Conservation (phyloP, 2,797 vertebrate species). For the Bradypodion ventrale region DNA sequence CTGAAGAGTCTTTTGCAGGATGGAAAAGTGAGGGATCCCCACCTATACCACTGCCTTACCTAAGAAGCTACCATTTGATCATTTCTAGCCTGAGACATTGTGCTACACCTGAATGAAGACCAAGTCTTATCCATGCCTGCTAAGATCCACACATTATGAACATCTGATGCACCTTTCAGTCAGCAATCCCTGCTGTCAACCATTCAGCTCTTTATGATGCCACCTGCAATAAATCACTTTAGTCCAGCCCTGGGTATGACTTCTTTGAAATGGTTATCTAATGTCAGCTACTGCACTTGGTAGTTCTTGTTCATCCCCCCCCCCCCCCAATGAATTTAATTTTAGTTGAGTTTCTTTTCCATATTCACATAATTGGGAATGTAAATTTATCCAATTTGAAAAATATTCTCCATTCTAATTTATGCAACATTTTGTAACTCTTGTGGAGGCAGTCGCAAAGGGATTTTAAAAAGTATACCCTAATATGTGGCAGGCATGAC, state of each 20-base stretch:
- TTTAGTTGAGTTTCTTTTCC: constrained; percentile 29
- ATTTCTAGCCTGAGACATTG: neutral
- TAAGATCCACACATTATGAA: no score
- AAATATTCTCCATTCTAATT: constrained; percentile 50
- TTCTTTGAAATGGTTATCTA: no score
- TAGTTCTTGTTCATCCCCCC: neutral
- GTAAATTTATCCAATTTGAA: constrained; percentile 57
- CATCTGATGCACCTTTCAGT: no score
- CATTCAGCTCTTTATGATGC: no score
- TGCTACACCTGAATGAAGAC: neutral
- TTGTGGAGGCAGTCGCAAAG: constrained; percentile 54
- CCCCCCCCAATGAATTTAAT: constrained; percentile 28
- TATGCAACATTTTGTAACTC: constrained; percentile 65
- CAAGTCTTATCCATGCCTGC: neutral
- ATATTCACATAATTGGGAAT: constrained; percentile 58
- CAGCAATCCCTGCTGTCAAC: no score
- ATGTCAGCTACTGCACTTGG: no score
- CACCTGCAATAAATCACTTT: no score
- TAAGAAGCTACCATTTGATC: neutral
- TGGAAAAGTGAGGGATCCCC: no score
- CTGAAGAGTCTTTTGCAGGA: no score
- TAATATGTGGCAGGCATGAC: no score
- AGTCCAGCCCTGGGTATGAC: no score
- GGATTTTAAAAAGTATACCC: constrained; percentile 51
- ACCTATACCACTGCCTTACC: neutral